phyloP scores from a whole-genome alignment of 2,888 invertebrate species.

The Epinotia demarniana region DNA sequence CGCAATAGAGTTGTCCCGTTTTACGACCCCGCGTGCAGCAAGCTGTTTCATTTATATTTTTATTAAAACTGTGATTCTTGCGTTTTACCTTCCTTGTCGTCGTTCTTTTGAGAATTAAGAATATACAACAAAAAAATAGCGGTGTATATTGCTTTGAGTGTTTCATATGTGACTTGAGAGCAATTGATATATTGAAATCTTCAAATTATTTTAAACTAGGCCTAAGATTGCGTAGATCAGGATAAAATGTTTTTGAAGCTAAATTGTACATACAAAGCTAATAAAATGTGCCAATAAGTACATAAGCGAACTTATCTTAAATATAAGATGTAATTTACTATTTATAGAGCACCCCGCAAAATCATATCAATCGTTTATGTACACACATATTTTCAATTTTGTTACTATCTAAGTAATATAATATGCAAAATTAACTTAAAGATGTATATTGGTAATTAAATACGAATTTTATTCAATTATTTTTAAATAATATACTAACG shows the following conservation, averaged over 20 bases:
- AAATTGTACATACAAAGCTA: background rate
- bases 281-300: constrained; percentile 5
- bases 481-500: background rate
- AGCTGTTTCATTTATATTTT: too few species aligned
- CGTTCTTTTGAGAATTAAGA: too few species aligned
- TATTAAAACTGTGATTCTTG: too few species aligned
- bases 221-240: background rate
- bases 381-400: background rate
- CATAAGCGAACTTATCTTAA: background rate
- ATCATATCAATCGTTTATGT: constrained; percentile 7
- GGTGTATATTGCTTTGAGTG: constrained; percentile 27
- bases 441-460: background rate
- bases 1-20: too few species aligned
- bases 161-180: background rate
- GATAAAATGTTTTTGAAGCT: background rate
- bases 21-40: too few species aligned
- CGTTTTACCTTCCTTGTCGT: too few species aligned
- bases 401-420: background rate
- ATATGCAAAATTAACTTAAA: background rate
- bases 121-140: background rate
- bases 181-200: background rate
- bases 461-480: background rate
- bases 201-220: background rate
- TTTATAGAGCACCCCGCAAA: background rate
- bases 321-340: background rate